Base-by-base conservation (phyloP, 2,888 invertebrate species). In the Spilarctia lutea region DNA sequence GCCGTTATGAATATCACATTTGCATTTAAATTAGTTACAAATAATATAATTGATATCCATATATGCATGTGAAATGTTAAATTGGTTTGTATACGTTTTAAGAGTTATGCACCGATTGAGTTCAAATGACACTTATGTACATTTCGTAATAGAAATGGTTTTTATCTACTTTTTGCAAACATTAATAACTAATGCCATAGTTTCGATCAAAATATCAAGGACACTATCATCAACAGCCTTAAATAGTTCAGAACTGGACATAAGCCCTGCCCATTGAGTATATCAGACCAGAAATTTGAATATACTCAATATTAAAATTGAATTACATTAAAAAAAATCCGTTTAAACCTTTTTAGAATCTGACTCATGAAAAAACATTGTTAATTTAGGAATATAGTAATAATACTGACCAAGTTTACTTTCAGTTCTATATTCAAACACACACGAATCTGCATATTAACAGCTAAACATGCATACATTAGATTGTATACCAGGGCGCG, bases 401-500 rank as follows among this genome's bases (percentile, higher is more conserved):
- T 68, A 68, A 20, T 45, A 45, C 42, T 27, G 45, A 42, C 35
- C 42, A 39, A 66, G 39, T 63, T 27, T 42, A 20, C 27, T 30
- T 27, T 72, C 27, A 68, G 56, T 30, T 67, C 52, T 27, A 39
- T 45, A 45, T 66, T 68, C 8, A 30, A 72, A 60, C 39, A 72
- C 52, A 72, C 52, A 27, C 16, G 56, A 63, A 63, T 68, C 63
- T 24, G 27, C 63, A 63, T n/a, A 60, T 27, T 68, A 68, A 30
- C 33, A 68, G 27, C 8, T 65, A 65, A 52, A 72, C 33, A 65
- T 71, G 65, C 66, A 67, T 70, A 42, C 42, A 74, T 63, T 71
- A 80, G 71, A 71, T 69, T 65, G 48, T 39, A 73, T 73, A 63
- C 30, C 66, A 77, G 81, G 82, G 86, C 75, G 86, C 83, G 86